Evolutionary conservation across 2,113 vertebrate species (phyloP).

Genomic region (Megaleporinus macrocephalus): DNA sequence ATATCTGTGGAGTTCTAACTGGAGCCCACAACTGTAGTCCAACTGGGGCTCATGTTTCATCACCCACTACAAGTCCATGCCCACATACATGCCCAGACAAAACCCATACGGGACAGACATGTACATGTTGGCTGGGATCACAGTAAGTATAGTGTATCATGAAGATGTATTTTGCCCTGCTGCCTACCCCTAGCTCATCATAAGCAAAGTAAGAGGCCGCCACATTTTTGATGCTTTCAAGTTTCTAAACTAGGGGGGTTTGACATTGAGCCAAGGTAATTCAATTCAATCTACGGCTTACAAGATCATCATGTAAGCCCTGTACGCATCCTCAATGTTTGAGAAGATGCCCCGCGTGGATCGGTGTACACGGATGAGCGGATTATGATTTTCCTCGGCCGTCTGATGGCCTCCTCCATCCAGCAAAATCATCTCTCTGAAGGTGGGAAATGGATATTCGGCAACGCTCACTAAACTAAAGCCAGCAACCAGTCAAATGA

Average conservation of each 20-base stretch:
- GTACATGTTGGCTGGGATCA: too few species aligned
- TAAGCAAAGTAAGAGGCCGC: background rate
- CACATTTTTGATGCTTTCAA: conserved; percentile 21
- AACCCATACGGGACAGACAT: too few species aligned
- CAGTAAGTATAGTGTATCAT: background rate
- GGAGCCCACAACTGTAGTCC: too few species aligned
- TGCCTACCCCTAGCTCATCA: conserved; percentile 16
- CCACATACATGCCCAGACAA: too few species aligned
- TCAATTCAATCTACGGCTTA: conserved; percentile 44
- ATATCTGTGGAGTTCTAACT: too few species aligned
- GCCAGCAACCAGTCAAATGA: conserved; percentile 41
- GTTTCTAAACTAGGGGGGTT: conserved; percentile 18
- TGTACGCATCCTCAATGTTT: conserved; percentile 35
- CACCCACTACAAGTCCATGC: too few species aligned
- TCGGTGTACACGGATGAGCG: conserved; percentile 6
- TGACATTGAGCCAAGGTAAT: conserved; percentile 49
- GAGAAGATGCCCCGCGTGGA: conserved; percentile 1
- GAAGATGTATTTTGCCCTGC: background rate
- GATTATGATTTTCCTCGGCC: conserved; percentile 36
- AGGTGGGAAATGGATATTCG: conserved; percentile 44
- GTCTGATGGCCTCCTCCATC: conserved; percentile 5
- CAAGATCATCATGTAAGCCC: conserved; percentile 43
- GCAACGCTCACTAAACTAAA: conserved; percentile 24
- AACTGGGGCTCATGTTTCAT: too few species aligned
- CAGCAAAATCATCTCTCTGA: conserved; percentile 24